Percentiles rank a stretch among this genome's conserved stretches.
Conservation (phyloP, 2,113 vertebrate genomes). For the Thryonomys swinderianus region DNA sequence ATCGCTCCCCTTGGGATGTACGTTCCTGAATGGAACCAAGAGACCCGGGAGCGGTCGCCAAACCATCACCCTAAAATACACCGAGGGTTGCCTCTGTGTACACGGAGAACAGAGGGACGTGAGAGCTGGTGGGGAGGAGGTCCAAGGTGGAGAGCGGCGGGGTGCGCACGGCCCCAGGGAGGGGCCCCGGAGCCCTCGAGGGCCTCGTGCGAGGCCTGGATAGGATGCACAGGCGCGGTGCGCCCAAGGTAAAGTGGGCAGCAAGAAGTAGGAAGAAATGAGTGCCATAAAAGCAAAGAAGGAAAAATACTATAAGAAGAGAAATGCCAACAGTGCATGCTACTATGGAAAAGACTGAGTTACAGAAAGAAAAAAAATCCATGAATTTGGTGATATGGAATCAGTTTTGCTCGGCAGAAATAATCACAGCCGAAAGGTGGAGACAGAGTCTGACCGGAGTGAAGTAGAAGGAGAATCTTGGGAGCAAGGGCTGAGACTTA, state of each 20-base stretch:
- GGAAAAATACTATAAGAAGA: background rate
- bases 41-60: background rate
- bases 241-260: background rate
- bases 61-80: background rate
- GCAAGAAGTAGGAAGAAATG: background rate
- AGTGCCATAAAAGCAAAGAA: background rate
- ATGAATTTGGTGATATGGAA: background rate
- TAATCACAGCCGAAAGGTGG: background rate
- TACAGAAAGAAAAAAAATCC: background rate
- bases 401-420: slow-evolving; percentile 34
- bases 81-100: background rate
- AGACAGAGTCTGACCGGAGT: background rate
- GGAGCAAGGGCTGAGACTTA: background rate
- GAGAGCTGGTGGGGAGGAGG: background rate
- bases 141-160: background rate
- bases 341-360: slow-evolving; percentile 8
- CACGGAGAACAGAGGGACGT: background rate
- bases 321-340: background rate
- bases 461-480: background rate
- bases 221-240: background rate
- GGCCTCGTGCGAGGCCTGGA: background rate
- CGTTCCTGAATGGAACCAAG: background rate
- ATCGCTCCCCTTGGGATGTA: background rate
- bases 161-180: rapidly evolving
- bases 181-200: too few species aligned